Base-by-base conservation (phyloP, 2,888 invertebrate genomes). In the Drosophila eohydei region DNA sequence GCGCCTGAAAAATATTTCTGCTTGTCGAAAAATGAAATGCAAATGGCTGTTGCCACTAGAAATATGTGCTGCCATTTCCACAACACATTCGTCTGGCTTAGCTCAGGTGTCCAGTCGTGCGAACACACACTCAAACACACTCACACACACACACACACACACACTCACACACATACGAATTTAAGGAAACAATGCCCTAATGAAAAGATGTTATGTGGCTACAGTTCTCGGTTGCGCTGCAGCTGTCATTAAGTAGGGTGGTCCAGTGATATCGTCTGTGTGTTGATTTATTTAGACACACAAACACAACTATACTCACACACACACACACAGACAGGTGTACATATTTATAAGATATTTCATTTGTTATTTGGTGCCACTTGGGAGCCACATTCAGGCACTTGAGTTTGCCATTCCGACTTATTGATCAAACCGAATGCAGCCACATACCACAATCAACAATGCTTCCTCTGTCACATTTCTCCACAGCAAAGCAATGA, bases 21-120 rank as follows among this genome's bases (percentile, higher is more conserved):
- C 84, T 73, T 83, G 84, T 83, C 84, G 74, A 84, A 84, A 88
- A 89, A 83, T 81, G 74, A 89, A 85, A 85, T 85, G 89, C 89
- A 85, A 89, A 85, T 84, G 84, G 72, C 78, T 73, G 77, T 54
- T 71, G 71, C 48, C 77, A 77, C 60, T 72, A 73, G 72, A 83
- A 74, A 80, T 80, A 83, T 80, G 56, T 76, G 68, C 70, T 70
- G 69, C 67, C 74, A 71, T 71, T 81, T 67, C 77, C 72, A 48
- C 58, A 46, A 36, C 59, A 50, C 76, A 80, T 76, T 69, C 76
- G 76, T 74, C 71, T 81, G 66, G 68, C 80, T 81, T 66, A 63
- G 62, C 56, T 74, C 80, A 80, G 80, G 82, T 82, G 70, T 44
- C 70, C 80, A 79, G 67, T 73, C 80, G 82, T 82, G 77, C 80